Evolutionary conservation across 2,888 invertebrate species (phyloP).

Genomic region (Colletes collaris): DNA sequence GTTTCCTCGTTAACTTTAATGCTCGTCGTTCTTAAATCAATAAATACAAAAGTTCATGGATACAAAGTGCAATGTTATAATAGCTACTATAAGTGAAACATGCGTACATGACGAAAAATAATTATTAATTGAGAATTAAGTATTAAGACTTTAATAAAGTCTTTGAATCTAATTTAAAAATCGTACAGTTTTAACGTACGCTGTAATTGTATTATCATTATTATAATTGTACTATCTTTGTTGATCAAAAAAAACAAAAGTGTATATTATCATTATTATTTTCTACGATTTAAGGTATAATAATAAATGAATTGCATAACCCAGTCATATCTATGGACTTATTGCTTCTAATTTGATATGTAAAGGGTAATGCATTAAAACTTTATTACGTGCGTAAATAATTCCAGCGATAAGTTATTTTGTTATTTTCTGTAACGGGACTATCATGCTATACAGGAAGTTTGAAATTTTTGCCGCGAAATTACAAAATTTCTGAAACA

Average conservation of each 20-base stretch:
- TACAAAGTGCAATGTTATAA: constrained; percentile 53
- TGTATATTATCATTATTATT: constrained; percentile 78
- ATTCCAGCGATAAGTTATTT: no score
- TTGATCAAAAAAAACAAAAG: constrained; percentile 54
- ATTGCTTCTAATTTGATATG: background rate
- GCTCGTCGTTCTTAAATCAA: constrained; percentile 44
- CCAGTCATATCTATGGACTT: constrained; percentile 6
- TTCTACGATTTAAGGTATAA: constrained; percentile 77
- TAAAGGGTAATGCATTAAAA: background rate
- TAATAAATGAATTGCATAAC: constrained; percentile 75
- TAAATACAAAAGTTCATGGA: constrained; percentile 38
- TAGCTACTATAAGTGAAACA: constrained; percentile 33
- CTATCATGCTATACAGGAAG: no score
- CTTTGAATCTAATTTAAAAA: constrained; percentile 28
- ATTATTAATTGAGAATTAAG: constrained; percentile 43
- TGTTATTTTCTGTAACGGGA: no score
- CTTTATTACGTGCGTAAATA: no score
- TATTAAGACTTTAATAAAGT: constrained; percentile 13
- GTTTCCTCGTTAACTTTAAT: constrained; percentile 35
- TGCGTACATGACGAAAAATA: constrained; percentile 28
- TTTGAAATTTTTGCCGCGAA: no score
- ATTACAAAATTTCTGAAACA: no score
- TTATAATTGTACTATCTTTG: constrained; percentile 54
- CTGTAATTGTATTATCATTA: constrained; percentile 58
- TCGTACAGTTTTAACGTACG: constrained; percentile 39